Base-by-base conservation (phyloP, 1,140 invertebrate species). In the Hestina assimilis region DNA sequence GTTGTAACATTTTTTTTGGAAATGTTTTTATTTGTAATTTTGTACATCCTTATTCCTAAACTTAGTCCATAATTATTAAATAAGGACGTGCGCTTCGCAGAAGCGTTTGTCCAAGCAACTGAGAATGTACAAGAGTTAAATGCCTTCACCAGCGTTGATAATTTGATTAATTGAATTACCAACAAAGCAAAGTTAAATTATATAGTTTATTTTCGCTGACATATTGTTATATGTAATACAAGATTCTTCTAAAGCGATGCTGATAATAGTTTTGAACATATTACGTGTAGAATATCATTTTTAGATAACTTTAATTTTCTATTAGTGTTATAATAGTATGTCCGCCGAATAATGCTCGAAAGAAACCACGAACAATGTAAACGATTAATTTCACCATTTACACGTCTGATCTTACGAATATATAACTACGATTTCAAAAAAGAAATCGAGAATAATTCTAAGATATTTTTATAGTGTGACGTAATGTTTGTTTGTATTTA, bases 41-140 rank as follows among this genome's bases (percentile, higher is more conserved):
- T 69, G 57, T 62, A 65, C 62, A 71, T 66, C 35, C 53, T 62
- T 62, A 66, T 6, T 35, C 33, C 35, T 50, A 61, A 54, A 26
- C 63, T 72, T 66, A 59, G 1, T 21, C 29, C 56, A 62, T 66
- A 51, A 47, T 63, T 54, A 56, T 69, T 75, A 67, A 72, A 79
- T 69, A 78, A 51, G 38, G 45, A 42, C 59, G 55, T 62, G 66
- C 71, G 56, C 80, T 83, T 83, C 80, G 73, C 47, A 79, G 80
- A 83, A 83, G 78, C 58, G 54, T 63, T 62, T 54, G 56, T 53
- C 62, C 38, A 59, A 57, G 15, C 40, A 58, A 42, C 19, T 31
- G 42, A 46, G 52, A 60, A 59, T 63, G 33, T 59, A 63, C 61
- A 59, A 51, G n/a, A 52, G 35, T 40, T 52, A 45, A 58, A 53